These are phyloP conservation scores for Stramonita haemastoma DNA, from an alignment of 2,888 invertebrate genomes.

Conservation along the genomic window DNA sequence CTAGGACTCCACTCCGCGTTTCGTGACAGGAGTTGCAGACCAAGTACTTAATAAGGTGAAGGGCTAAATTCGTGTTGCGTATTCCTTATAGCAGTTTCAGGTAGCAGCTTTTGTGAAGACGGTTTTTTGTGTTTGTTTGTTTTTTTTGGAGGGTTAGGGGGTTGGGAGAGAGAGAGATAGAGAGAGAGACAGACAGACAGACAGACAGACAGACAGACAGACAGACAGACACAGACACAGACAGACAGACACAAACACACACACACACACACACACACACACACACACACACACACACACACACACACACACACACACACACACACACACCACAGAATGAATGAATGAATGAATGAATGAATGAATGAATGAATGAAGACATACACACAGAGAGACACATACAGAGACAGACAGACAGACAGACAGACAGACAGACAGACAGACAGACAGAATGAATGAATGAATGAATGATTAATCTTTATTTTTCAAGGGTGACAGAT, in stretches of 20 bases:
- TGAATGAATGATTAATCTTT: too few species aligned
- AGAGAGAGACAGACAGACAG: neutral
- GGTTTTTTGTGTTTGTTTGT: too few species aligned
- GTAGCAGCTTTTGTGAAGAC: neutral
- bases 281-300: conserved; percentile 34
- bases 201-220: neutral
- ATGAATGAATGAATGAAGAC: too few species aligned
- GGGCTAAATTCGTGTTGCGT: neutral
- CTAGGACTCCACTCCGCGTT: neutral
- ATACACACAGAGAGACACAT: too few species aligned
- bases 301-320: conserved; percentile 33
- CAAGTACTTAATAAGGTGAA: neutral
- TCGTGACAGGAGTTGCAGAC: neutral
- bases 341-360: too few species aligned
- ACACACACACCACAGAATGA: conserved; percentile 24
- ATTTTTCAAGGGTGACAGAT: too few species aligned
- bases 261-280: conserved; percentile 33
- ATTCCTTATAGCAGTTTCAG: neutral
- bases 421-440: too few species aligned
- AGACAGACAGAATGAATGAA: too few species aligned
- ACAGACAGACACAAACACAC: too few species aligned
- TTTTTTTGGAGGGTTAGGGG: too few species aligned
- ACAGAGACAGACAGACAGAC: too few species aligned
- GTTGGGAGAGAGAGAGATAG: neutral
- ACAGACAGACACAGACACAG: neutral